phyloP scores from a whole-genome alignment of 2,888 invertebrate species.

The Pandemis cinnamomeana region DNA sequence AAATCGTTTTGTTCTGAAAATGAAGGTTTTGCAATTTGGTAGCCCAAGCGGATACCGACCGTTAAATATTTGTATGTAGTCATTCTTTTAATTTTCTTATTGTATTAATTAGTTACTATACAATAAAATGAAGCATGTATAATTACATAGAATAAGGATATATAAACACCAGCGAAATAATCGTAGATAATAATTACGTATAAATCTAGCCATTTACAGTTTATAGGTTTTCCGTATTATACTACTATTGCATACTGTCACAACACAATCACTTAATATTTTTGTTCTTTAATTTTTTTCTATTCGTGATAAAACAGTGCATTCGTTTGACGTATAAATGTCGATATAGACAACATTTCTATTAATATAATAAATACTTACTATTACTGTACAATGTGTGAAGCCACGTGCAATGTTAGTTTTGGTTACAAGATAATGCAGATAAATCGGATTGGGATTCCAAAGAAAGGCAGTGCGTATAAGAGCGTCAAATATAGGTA shows the following conservation, averaged over 20 bases:
- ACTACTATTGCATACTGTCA: slow-evolving; percentile 41
- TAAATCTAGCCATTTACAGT: slow-evolving; percentile 31
- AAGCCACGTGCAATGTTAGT: slow-evolving; percentile 44
- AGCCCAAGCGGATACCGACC: neutral
- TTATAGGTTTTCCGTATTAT: slow-evolving; percentile 17
- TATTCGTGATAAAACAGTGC: slow-evolving; percentile 38
- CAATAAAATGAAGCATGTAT: slow-evolving; percentile 21
- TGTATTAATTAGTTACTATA: slow-evolving; percentile 2
- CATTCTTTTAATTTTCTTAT: neutral
- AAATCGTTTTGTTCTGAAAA: neutral
- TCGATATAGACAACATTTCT: slow-evolving; percentile 36
- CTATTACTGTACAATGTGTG: slow-evolving; percentile 37
- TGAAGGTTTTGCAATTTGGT: neutral
- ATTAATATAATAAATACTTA: slow-evolving; percentile 18
- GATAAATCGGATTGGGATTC: neutral
- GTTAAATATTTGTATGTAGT: neutral
- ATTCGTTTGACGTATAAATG: slow-evolving; percentile 37
- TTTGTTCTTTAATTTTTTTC: slow-evolving; percentile 14
- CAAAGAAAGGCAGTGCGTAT: no score
- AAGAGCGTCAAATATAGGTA: no score
- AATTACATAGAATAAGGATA: slow-evolving; percentile 25
- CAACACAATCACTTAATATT: slow-evolving; percentile 36
- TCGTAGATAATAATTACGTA: slow-evolving; percentile 19
- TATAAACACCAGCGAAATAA: slow-evolving; percentile 19
- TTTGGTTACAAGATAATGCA: slow-evolving; percentile 19